Conservation (phyloP, 2,888 invertebrate species). For the Monoplex corrugatus region DNA sequence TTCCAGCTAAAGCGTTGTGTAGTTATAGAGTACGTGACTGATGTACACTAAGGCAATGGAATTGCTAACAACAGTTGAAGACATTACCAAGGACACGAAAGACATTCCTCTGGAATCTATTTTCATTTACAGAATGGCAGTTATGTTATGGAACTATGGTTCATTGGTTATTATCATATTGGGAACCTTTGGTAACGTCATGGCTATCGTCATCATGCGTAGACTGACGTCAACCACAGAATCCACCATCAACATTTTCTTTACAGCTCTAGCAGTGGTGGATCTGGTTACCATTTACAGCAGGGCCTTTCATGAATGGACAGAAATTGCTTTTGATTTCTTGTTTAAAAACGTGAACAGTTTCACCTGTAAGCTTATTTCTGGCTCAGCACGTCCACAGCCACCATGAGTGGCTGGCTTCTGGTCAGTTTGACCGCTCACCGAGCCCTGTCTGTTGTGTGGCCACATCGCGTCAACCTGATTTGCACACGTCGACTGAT, state of each 20-base stretch:
- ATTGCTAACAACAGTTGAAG: too few species aligned
- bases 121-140: neutral
- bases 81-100: too few species aligned
- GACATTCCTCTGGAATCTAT: neutral
- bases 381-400: neutral
- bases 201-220: neutral
- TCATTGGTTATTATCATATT: neutral
- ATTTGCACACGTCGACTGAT: neutral
- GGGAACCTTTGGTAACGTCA: constrained; percentile 7
- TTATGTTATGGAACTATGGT: neutral
- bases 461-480: neutral
- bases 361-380: neutral
- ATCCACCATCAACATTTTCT: neutral
- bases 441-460: constrained; percentile 17
- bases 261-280: neutral
- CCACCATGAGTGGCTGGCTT: neutral
- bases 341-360: neutral
- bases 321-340: neutral
- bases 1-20: too few species aligned
- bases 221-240: neutral
- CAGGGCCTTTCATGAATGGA: neutral
- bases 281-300: neutral
- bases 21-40: too few species aligned
- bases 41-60: too few species aligned
- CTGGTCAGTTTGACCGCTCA: neutral